phyloP scores from a whole-genome alignment of 2,888 invertebrate genomes.

The Acanthosoma haemorrhoidale region DNA sequence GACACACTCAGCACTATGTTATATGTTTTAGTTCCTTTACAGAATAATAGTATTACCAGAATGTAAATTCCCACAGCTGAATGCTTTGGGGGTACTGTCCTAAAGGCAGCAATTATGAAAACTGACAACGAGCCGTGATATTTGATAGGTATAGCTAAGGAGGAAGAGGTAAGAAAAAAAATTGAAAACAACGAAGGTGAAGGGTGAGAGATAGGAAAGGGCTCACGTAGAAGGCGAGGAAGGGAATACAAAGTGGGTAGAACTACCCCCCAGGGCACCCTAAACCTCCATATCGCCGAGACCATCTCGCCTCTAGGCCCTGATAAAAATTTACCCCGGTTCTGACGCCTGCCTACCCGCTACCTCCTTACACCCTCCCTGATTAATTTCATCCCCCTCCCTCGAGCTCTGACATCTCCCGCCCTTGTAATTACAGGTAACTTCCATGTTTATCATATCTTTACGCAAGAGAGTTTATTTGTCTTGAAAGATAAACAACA shows the following conservation, averaged over 20 bases:
- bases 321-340: too few relatives aligned
- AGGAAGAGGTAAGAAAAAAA: not conserved
- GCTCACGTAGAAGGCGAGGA: not conserved
- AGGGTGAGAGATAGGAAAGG: not conserved
- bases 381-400: not conserved
- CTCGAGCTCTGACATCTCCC: too few relatives aligned
- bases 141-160: not conserved
- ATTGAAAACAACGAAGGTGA: conserved; percentile 8
- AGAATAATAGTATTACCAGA: too few relatives aligned
- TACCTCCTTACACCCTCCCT: not conserved
- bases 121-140: not conserved
- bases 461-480: too few relatives aligned
- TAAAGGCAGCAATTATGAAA: too few relatives aligned
- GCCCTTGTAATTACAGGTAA: too few relatives aligned
- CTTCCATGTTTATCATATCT: too few relatives aligned
- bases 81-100: not conserved
- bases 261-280: not conserved
- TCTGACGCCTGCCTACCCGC: not conserved
- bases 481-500: too few relatives aligned
- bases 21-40: too few relatives aligned
- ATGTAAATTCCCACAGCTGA: too few relatives aligned
- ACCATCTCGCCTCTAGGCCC: not conserved
- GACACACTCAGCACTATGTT: too few relatives aligned
- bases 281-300: not conserved
- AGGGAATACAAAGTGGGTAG: conserved; percentile 12